Evolutionary conservation across 1,140 invertebrate species (phyloP).

Genomic region (Rhopalosiphum maidis): DNA sequence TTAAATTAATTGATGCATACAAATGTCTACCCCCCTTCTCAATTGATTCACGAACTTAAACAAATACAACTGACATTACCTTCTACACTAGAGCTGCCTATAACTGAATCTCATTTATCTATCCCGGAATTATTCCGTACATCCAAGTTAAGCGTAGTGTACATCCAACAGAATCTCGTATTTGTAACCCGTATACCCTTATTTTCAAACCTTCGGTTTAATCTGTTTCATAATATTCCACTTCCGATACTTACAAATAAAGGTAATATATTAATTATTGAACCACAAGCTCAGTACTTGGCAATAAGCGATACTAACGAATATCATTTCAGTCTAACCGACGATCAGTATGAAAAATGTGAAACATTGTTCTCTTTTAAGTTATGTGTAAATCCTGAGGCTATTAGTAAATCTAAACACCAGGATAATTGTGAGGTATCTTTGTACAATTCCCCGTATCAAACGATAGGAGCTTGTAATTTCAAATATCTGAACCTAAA

Average conservation of each 20-base stretch:
- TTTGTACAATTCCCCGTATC: background rate
- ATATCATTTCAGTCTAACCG: no score
- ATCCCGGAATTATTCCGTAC: background rate
- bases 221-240: no score
- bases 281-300: no score
- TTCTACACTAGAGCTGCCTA: background rate
- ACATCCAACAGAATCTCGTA: background rate
- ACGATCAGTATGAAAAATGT: no score
- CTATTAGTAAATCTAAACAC: background rate
- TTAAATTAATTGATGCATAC: background rate
- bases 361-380: background rate
- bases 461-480: background rate
- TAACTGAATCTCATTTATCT: background rate
- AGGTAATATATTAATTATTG: no score
- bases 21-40: background rate
- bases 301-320: no score
- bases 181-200: no score
- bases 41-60: background rate
- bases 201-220: no score
- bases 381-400: background rate
- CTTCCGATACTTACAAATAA: no score
- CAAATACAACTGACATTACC: background rate
- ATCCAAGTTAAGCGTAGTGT: background rate
- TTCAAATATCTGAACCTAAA: background rate
- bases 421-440: background rate